Evolutionary conservation across 2,888 invertebrate genomes (phyloP).

Genomic region (Synanthedon tipuliformis): DNA sequence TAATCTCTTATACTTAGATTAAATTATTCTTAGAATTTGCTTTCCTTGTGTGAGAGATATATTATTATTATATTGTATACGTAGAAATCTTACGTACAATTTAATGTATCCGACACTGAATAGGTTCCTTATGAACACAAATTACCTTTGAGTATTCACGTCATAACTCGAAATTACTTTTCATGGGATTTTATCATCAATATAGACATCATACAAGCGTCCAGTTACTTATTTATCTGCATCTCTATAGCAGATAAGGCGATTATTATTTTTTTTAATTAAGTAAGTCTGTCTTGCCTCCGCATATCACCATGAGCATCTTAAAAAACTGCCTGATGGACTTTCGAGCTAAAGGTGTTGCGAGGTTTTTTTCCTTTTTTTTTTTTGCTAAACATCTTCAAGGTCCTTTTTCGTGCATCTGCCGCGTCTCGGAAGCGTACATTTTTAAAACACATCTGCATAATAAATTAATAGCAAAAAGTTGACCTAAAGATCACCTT

Average conservation of each 20-base stretch:
- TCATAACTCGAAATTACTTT: too few species aligned
- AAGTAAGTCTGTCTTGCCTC: background rate
- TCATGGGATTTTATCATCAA: background rate
- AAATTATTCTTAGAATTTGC: too few species aligned
- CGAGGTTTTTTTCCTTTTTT: constrained; percentile 15
- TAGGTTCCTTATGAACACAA: too few species aligned
- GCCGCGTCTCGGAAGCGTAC: constrained; percentile 41
- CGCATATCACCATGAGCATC: background rate
- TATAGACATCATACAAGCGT: background rate
- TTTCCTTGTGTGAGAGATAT: too few species aligned
- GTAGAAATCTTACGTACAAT: too few species aligned
- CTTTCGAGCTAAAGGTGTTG: constrained; percentile 41
- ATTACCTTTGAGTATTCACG: too few species aligned
- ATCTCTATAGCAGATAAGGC: background rate
- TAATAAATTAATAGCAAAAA: constrained; percentile 65
- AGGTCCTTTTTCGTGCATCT: constrained; percentile 55
- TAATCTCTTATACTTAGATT: too few species aligned
- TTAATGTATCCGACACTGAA: too few species aligned
- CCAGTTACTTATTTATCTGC: background rate
- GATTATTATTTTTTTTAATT: background rate
- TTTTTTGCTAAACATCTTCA: constrained; percentile 52
- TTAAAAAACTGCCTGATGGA: constrained; percentile 32
- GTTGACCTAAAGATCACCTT: constrained; percentile 52
- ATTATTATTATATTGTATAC: too few species aligned
- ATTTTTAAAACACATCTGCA: constrained; percentile 63